These are phyloP conservation scores for Perdita meconis DNA, from an alignment of 2,888 invertebrate genomes.

Conservation along the genomic window DNA sequence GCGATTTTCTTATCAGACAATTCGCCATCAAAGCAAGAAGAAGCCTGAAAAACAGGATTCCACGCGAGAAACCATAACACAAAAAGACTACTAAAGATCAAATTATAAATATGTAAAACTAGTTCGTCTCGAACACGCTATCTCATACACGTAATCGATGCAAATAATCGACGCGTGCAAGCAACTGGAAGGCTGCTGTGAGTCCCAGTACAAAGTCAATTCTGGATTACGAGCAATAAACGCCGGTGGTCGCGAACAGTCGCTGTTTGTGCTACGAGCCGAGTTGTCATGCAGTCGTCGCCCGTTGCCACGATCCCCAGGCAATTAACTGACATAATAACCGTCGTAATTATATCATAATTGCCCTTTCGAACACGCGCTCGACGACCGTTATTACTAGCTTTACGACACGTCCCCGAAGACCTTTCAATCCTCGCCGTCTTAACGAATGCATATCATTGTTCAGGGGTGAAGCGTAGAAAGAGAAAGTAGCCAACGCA, in stretches of 20 bases:
- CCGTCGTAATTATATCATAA: conserved; percentile 58
- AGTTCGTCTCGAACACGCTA: too few relatives aligned
- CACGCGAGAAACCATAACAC: too few relatives aligned
- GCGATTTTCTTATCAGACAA: too few relatives aligned
- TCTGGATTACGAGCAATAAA: conserved; percentile 43
- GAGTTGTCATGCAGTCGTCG: conserved; percentile 26
- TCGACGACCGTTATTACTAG: conserved; percentile 23
- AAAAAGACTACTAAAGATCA: too few relatives aligned
- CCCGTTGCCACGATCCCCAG: conserved; percentile 26
- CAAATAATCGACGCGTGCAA: too few relatives aligned
- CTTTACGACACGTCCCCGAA: conserved; percentile 39
- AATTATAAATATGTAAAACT: too few relatives aligned
- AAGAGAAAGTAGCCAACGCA: conserved; percentile 32
- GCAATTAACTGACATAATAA: conserved; percentile 55
- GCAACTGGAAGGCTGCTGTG: too few relatives aligned
- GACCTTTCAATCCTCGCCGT: conserved; percentile 35
- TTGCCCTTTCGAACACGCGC: conserved; percentile 22
- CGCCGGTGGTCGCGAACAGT: conserved; percentile 22
- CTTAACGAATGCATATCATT: conserved; percentile 30
- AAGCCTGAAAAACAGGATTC: too few relatives aligned
- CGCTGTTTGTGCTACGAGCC: conserved; percentile 25
- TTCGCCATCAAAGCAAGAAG: too few relatives aligned
- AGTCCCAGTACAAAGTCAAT: conserved; percentile 29
- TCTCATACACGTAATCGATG: too few relatives aligned
- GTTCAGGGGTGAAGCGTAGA: conserved; percentile 15